Evolutionary conservation across 2,888 invertebrate species (phyloP).

Genomic region (Epinotia demarniana): DNA sequence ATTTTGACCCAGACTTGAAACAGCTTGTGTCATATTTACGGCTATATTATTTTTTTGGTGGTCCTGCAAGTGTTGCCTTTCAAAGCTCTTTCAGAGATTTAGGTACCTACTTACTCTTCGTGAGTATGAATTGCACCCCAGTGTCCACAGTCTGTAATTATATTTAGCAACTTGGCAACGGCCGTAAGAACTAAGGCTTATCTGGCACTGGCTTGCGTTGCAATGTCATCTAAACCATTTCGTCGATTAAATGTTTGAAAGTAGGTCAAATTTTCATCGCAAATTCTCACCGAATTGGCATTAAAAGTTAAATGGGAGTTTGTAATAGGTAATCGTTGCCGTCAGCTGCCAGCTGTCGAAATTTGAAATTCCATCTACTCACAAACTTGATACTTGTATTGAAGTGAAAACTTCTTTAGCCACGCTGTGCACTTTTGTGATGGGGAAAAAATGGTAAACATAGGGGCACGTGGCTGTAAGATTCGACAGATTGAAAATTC

Average conservation of each 20-base stretch:
- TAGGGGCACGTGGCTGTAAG: too few species aligned
- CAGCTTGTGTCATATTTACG: too few species aligned
- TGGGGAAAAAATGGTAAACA: too few species aligned
- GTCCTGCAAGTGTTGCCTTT: too few species aligned
- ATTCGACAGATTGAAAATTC: too few species aligned
- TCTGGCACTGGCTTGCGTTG: not conserved
- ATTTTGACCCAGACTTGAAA: too few species aligned
- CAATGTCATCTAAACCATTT: slow-evolving; percentile 8
- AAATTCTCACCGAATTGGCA: slow-evolving; percentile 18
- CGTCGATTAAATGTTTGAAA: slow-evolving; percentile 9
- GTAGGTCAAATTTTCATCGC: slow-evolving; percentile 6
- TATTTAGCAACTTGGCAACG: not conserved
- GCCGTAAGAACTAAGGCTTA: not conserved
- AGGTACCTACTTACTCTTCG: too few species aligned
- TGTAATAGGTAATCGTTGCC: slow-evolving; percentile 6
- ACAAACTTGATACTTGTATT: not conserved
- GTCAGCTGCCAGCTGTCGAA: slow-evolving; percentile 7
- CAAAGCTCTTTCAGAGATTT: too few species aligned
- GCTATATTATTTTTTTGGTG: too few species aligned
- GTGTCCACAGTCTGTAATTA: not conserved
- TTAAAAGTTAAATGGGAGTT: slow-evolving; percentile 13
- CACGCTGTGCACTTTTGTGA: too few species aligned
- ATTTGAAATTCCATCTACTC: not conserved
- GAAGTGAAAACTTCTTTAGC: too few species aligned
- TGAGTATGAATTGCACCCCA: too few species aligned